Conservation (phyloP, 2,113 vertebrate genomes). For the Rhinopithecus roxellana region DNA sequence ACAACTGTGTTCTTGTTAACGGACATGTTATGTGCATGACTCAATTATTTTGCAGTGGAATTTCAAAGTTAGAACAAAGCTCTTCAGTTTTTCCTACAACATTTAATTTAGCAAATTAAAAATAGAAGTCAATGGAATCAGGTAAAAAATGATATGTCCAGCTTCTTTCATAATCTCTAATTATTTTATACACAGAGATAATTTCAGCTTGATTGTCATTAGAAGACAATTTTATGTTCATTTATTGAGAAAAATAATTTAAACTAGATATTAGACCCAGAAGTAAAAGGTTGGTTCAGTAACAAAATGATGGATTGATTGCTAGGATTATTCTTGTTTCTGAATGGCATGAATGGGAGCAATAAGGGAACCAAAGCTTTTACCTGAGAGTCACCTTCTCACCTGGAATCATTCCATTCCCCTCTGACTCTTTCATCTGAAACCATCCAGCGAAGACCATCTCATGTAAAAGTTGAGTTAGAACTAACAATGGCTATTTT, state of each 20-base stretch:
- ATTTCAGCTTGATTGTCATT: not conserved
- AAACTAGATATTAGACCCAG: not conserved
- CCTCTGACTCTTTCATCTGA: not conserved
- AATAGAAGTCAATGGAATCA: constrained; percentile 12
- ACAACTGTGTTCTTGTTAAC: constrained; percentile 59
- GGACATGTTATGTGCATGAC: constrained; percentile 45
- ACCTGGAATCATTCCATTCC: not conserved
- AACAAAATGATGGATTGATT: not conserved
- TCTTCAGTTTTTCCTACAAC: constrained; percentile 29
- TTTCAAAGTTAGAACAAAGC: constrained; percentile 64
- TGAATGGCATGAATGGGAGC: not conserved
- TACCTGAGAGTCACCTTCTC: not conserved
- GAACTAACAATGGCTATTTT: too few species aligned
- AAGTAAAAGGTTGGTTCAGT: not conserved
- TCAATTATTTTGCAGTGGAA: constrained; percentile 51
- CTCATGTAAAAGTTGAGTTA: not conserved
- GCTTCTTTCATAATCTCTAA: not conserved
- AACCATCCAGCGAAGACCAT: not conserved
- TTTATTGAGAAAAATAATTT: constrained; percentile 24
- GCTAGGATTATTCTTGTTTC: not conserved
- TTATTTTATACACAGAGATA: not conserved
- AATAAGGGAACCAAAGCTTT: not conserved
- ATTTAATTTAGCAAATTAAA: constrained; percentile 46
- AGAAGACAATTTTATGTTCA: constrained; percentile 23
- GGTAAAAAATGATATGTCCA: not conserved